A percentile compares a stretch with the other conserved stretches of the same genome.
Conservation (phyloP, 1,140 invertebrate genomes). For the Megalonaias nervosa region DNA sequence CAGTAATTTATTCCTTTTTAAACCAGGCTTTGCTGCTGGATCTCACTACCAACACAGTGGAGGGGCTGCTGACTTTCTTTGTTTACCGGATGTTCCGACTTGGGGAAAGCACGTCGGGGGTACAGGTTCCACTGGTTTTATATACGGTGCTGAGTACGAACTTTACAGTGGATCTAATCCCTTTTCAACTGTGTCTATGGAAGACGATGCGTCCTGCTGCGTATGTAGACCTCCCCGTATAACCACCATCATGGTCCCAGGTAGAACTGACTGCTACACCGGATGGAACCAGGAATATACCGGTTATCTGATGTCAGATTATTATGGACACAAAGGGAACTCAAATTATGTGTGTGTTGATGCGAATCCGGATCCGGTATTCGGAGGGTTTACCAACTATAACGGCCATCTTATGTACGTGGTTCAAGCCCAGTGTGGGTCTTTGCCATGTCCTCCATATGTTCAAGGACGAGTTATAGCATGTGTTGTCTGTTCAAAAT, state of each 20-base stretch:
- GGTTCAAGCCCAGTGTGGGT: too few relatives aligned
- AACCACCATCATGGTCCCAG: constrained; percentile 22
- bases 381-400: too few relatives aligned
- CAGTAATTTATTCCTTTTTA: too few relatives aligned
- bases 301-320: too few relatives aligned
- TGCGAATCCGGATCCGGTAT: too few relatives aligned
- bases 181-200: not conserved
- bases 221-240: constrained; percentile 6
- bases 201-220: constrained; percentile 22
- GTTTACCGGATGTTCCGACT: constrained; percentile 14
- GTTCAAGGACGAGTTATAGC: too few relatives aligned
- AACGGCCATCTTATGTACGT: too few relatives aligned
- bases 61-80: constrained; percentile 23
- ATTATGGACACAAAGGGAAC: too few relatives aligned
- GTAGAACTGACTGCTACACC: not conserved
- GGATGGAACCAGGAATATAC: too few relatives aligned
- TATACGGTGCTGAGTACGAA: constrained; percentile 29
- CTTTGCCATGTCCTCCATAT: too few relatives aligned
- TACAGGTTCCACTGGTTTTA: not conserved
- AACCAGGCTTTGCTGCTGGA: constrained; percentile 14
- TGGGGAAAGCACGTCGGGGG: constrained; percentile 10
- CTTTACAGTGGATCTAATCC: not conserved
- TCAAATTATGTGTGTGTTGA: too few relatives aligned
- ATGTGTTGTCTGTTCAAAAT: too few relatives aligned
- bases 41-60: not conserved